These are phyloP conservation scores for Habropoda laboriosa DNA, from an alignment of 1,140 invertebrate species.

Conservation along the genomic window DNA sequence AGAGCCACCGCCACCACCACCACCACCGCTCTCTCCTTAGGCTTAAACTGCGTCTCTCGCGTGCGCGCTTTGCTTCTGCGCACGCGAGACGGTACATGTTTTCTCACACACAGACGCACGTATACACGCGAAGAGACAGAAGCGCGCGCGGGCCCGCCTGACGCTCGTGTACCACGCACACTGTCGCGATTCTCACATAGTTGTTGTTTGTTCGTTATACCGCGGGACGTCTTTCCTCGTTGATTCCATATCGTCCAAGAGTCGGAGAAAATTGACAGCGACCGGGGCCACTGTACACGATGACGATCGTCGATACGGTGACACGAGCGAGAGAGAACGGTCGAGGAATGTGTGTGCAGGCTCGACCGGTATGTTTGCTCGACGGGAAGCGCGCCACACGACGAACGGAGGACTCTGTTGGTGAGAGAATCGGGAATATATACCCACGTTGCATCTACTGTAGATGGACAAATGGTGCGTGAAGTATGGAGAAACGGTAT, in stretches of 20 bases:
- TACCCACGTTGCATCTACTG: not conserved
- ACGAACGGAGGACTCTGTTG: too few relatives aligned
- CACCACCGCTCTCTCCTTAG: conserved; percentile 40
- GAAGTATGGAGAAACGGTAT: too few relatives aligned
- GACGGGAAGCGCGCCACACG: conserved; percentile 24
- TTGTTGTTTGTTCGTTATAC: conserved; percentile 22
- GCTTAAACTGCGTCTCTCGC: conserved; percentile 61
- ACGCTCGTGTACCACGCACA: conserved; percentile 32
- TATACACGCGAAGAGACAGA: too few relatives aligned
- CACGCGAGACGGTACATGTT: conserved; percentile 48
- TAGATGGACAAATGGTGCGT: not conserved
- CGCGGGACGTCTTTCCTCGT: conserved; percentile 20
- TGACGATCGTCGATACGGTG: not conserved
- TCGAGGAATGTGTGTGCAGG: not conserved
- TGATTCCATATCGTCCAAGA: too few relatives aligned
- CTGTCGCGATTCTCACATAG: conserved; percentile 22
- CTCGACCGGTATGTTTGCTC: conserved; percentile 22
- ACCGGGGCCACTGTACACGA: not conserved
- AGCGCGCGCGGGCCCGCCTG: not conserved
- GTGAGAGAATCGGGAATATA: not conserved
- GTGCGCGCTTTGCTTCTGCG: conserved; percentile 63
- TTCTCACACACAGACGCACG: conserved; percentile 12
- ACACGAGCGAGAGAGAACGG: not conserved
- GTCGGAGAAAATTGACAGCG: conserved; percentile 12
- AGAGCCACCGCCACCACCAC: conserved; percentile 37